Evolutionary conservation across 2,797 vertebrate genomes (phyloP), one percentile per base, ranked within the genome.

Genomic region (Enteromius viviparus): DNA sequence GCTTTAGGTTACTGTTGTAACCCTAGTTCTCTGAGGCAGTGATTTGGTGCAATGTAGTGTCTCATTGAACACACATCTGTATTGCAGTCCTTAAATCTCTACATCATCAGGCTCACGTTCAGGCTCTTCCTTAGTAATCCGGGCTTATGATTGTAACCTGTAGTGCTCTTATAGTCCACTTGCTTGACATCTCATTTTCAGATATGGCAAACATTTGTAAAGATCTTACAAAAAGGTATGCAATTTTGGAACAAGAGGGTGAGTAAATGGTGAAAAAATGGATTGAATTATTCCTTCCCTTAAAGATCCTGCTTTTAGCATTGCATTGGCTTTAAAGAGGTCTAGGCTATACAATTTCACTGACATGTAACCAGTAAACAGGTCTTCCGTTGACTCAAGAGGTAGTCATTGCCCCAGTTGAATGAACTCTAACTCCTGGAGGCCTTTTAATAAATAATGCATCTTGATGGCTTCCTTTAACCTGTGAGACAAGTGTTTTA

Each of bases 1-100:
- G 15, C 34, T 60, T 58, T 17, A 23, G 34, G 74, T 58, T 76
- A 76, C 34, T 34, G 32, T 75, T 75, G 21, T 76, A 58, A 40
- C 32, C 53, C 72, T 15, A 17, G 51, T 58, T 75, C 51, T 40
- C 6, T 15, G 51, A 55, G 29, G 19, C 10, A 34, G 47, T 0
- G 45, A 21, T 15, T 37, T 37, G 45, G 26, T 17, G 29, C 26
- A 3, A 29, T 55, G 29, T 8, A 55, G 21, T 3, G 21, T 55
- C 21, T 55, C 53, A 10, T n/a, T 55, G 53, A 4, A 74, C 29
- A 14, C 29, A 23, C 71, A 23, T n/a, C 49, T 55, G 19, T 34
- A 3, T n/a, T 10, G 11, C 3, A 4, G 19, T 53, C 1, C 45
- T 19, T 32, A 9, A 72, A 11, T 10, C 26, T 29, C 5, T 55